These are phyloP conservation scores for Sarcophaga carnaria DNA, from an alignment of 2,888 invertebrate genomes.

Conservation along the genomic window DNA sequence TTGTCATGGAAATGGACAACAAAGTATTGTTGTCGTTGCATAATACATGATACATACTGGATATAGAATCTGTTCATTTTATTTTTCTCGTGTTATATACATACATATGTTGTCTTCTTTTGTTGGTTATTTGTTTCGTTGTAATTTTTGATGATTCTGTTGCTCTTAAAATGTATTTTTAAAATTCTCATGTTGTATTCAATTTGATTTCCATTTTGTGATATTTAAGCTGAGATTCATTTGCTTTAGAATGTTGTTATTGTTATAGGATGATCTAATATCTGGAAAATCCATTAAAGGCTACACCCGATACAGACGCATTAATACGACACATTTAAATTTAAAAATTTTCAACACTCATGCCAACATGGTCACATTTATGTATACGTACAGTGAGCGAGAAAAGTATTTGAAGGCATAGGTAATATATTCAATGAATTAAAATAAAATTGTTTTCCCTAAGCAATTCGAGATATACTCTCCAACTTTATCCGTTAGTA, in stretches of 20 bases:
- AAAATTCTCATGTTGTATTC: slow-evolving; percentile 8
- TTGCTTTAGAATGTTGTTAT: slow-evolving; percentile 15
- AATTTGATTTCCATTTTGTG: slow-evolving; percentile 43
- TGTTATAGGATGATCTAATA: neutral
- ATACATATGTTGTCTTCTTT: slow-evolving; percentile 3
- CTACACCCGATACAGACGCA: slow-evolving; percentile 59
- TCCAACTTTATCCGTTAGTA: neutral
- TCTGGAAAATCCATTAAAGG: slow-evolving; percentile 41
- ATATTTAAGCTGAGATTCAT: slow-evolving; percentile 19
- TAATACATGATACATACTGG: slow-evolving; percentile 30
- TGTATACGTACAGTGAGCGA: too few species aligned
- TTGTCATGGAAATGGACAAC: slow-evolving; percentile 16
- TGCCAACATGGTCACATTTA: too few species aligned
- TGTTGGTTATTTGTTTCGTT: slow-evolving; percentile 27
- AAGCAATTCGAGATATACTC: neutral
- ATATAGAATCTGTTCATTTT: slow-evolving; percentile 36
- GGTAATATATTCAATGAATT: neutral
- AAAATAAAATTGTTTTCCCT: neutral
- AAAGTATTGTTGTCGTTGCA: slow-evolving; percentile 64
- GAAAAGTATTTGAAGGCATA: neutral
- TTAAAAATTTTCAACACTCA: too few species aligned
- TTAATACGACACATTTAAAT: neutral
- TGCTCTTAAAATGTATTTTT: neutral
- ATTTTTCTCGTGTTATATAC: slow-evolving; percentile 19
- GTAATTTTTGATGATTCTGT: slow-evolving; percentile 1